Evolutionary conservation across 2,888 invertebrate genomes (phyloP), one percentile per base, ranked within the genome.

Genomic region (Linhomoeus sp.): DNA sequence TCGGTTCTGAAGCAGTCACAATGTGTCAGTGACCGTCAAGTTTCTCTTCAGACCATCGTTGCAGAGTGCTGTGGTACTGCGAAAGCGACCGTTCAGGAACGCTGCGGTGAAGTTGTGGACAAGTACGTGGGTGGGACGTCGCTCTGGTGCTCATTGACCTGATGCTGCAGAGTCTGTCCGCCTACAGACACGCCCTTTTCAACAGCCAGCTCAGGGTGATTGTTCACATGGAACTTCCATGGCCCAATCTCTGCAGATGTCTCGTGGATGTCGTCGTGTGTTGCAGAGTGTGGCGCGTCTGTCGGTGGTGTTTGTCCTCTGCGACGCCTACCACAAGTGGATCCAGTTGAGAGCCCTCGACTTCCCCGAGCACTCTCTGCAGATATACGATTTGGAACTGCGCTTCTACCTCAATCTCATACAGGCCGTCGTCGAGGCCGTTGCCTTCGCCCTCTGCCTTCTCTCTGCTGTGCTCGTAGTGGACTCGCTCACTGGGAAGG

Each of bases 51-150:
- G n/a, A n/a, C n/a, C n/a, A n/a, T n/a, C n/a, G n/a, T n/a, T n/a
- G n/a, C n/a, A n/a, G n/a, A n/a, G n/a, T n/a, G n/a, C n/a, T n/a
- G n/a, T n/a, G n/a, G n/a, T n/a, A n/a, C n/a, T n/a, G n/a, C n/a
- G n/a, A n/a, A n/a, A n/a, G n/a, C n/a, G n/a, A n/a, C n/a, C n/a
- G n/a, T 68, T 62, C 58, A 87, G 86, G 75, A 73, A 14, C 72
- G 73, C 51, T 88, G 88, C 62, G 75, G 76, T 43, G 70, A 75
- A 41, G 66, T 78, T 17, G 81, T 82, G 1, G 88, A 88, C 65
- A 84, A 84, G 64, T 88, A 87, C 61, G 77, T 87, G 87, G 88
- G 67, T 85, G 81, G 66, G 88, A 88, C 62, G 75, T 78, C n/a
- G 79, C 82, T 1, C 79, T 87, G 53, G 77, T 85, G 0, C 74